These are phyloP conservation scores for Drosophila colorata DNA, from an alignment of 2,888 invertebrate genomes.

Conservation along the genomic window DNA sequence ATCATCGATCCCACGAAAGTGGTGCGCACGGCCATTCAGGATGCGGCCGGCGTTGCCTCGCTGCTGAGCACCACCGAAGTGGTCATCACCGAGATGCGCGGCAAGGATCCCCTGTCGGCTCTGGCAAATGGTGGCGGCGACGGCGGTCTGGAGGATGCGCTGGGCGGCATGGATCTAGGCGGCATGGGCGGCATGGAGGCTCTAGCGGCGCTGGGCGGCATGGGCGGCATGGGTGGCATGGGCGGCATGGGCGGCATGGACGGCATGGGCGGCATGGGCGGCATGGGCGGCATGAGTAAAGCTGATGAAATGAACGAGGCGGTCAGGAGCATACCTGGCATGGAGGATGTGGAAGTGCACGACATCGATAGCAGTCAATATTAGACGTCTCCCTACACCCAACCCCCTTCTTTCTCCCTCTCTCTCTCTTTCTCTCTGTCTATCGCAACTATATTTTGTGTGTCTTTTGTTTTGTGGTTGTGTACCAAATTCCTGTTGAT, in stretches of 20 bases:
- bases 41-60: constrained; percentile 97
- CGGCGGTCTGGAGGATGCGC: constrained; percentile 38
- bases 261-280: constrained; percentile 38
- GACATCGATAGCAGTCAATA: constrained; percentile 52
- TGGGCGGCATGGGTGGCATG: constrained; percentile 42
- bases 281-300: constrained; percentile 23
- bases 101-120: constrained; percentile 90
- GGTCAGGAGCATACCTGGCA: constrained; percentile 62
- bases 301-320: constrained; percentile 58
- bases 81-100: constrained; percentile 96
- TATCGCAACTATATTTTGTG: neutral
- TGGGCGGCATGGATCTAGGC: constrained; percentile 84
- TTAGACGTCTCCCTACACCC: neutral
- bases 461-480: constrained; percentile 12
- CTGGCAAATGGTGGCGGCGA: constrained; percentile 88
- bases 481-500: constrained; percentile 40
- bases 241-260: constrained; percentile 37
- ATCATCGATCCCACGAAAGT: constrained; percentile 97
- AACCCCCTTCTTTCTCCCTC: neutral
- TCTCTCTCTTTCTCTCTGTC: neutral
- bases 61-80: constrained; percentile 98
- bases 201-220: constrained; percentile 18
- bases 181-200: constrained; percentile 43
- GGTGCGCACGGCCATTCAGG: constrained; percentile 95
- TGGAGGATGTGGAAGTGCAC: constrained; percentile 66